Evolutionary conservation across 2,113 vertebrate species (phyloP).

Genomic region (Vireo altiloquus): DNA sequence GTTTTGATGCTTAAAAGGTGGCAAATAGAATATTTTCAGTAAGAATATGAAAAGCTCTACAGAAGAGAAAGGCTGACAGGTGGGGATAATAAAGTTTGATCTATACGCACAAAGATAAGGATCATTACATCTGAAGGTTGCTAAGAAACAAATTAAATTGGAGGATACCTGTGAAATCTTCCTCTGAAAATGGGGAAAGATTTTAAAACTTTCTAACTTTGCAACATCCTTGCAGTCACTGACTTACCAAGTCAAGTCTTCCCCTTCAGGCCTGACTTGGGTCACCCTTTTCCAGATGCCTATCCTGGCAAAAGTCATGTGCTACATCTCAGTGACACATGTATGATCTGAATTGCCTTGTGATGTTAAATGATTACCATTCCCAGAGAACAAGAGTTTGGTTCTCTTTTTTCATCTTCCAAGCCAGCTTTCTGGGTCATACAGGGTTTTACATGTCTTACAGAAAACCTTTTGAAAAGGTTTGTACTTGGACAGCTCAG

Average conservation of each 20-base stretch:
- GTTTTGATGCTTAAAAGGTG: neutral
- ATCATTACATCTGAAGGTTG: constrained; percentile 3
- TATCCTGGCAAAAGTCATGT: neutral
- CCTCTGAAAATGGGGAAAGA: neutral
- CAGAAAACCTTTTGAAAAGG: neutral
- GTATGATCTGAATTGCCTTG: neutral
- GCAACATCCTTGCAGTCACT: neutral
- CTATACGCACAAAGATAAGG: neutral
- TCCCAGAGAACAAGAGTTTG: neutral
- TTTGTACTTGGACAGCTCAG: neutral
- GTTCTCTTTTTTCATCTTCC: neutral
- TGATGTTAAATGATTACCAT: neutral
- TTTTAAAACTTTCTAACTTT: neutral
- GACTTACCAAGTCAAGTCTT: neutral
- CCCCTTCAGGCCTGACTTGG: neutral
- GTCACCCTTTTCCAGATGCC: neutral
- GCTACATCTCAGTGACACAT: neutral
- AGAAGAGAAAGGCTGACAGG: neutral
- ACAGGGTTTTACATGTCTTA: neutral
- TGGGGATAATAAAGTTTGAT: constrained; percentile 25
- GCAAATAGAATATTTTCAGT: neutral
- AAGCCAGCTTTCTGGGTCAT: neutral
- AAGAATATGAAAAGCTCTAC: constrained; percentile 8
- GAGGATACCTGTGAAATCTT: neutral
- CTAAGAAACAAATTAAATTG: constrained; percentile 23